A percentile compares a stretch with the other conserved stretches of the same genome.
phyloP scores from a whole-genome alignment of 2,888 invertebrate species.

The Steinernema scapterisci region DNA sequence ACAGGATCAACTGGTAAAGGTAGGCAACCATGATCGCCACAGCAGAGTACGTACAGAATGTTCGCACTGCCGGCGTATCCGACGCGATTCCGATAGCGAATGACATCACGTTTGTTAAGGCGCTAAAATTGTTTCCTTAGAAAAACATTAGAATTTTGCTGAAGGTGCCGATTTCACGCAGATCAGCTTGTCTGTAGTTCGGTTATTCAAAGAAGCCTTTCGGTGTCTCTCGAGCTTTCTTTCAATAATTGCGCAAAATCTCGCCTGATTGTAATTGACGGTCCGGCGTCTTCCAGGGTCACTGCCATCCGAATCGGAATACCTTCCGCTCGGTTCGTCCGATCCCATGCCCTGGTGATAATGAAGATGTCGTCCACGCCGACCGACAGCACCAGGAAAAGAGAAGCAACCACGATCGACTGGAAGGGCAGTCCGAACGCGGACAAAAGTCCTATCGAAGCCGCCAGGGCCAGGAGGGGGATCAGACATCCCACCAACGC shows the following conservation, averaged over 20 bases:
- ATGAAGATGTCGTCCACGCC: conserved; percentile 65
- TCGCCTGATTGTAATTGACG: conserved; percentile 61
- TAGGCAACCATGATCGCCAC: conserved; percentile 47
- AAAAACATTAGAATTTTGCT: too few species aligned
- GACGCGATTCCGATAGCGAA: conserved; percentile 55
- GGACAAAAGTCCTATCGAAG: conserved; percentile 52
- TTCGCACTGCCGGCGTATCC: conserved; percentile 59
- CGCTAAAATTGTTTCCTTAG: conserved; percentile 34
- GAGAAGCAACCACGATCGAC: conserved; percentile 62
- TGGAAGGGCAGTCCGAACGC: conserved; percentile 53
- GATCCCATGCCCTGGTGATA: conserved; percentile 47
- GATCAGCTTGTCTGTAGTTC: too few species aligned
- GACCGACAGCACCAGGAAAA: conserved; percentile 63
- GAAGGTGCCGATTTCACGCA: too few species aligned
- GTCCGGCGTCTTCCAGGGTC: conserved; percentile 61
- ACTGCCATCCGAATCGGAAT: conserved; percentile 52
- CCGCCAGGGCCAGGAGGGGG: conserved; percentile 54
- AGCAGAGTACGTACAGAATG: conserved; percentile 59
- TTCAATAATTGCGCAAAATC: too few species aligned
- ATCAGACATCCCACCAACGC: conserved; percentile 59
- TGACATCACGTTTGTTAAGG: conserved; percentile 52
- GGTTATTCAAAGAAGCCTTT: too few species aligned
- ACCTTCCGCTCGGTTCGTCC: conserved; percentile 35
- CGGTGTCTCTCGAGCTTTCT: too few species aligned
- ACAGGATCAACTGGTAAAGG: conserved; percentile 52